phyloP scores from a whole-genome alignment of 2,888 invertebrate species.

The Gibbula magus region DNA sequence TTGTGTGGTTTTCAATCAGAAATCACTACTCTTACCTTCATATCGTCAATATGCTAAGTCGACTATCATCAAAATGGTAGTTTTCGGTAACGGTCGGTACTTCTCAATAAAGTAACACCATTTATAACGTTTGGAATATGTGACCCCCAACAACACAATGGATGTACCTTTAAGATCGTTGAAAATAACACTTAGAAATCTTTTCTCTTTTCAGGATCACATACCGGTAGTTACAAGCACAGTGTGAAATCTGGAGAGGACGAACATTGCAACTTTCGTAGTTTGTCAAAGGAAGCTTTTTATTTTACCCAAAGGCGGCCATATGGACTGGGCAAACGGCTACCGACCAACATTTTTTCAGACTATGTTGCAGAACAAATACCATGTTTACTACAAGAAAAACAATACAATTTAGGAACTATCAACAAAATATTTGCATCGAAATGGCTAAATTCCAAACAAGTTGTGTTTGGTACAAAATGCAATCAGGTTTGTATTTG shows the following conservation, averaged over 20 bases:
- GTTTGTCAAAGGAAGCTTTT: conserved; percentile 26
- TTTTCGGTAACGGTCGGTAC: too few relatives aligned
- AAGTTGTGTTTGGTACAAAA: conserved; percentile 97
- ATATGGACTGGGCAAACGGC: conserved; percentile 35
- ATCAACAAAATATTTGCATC: conserved; percentile 86
- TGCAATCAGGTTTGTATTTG: conserved; percentile 88
- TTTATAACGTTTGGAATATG: too few relatives aligned
- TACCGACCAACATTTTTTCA: conserved; percentile 41
- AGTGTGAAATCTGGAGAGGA: background rate
- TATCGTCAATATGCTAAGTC: too few relatives aligned
- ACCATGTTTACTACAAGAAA: conserved; percentile 66
- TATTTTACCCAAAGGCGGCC: conserved; percentile 42
- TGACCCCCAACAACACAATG: too few relatives aligned
- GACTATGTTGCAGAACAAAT: conserved; percentile 62
- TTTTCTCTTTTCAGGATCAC: background rate
- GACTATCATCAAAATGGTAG: too few relatives aligned
- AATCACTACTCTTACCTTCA: too few relatives aligned
- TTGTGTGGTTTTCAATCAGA: too few relatives aligned
- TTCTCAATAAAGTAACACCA: too few relatives aligned
- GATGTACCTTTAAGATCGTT: too few relatives aligned
- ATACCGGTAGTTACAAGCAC: background rate
- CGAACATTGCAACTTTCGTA: background rate
- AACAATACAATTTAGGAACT: conserved; percentile 64
- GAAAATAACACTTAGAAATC: background rate
- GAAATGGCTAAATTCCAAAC: conserved; percentile 94